Evolutionary conservation across 2,888 invertebrate genomes (phyloP).

Genomic region (Endotricha flammealis): DNA sequence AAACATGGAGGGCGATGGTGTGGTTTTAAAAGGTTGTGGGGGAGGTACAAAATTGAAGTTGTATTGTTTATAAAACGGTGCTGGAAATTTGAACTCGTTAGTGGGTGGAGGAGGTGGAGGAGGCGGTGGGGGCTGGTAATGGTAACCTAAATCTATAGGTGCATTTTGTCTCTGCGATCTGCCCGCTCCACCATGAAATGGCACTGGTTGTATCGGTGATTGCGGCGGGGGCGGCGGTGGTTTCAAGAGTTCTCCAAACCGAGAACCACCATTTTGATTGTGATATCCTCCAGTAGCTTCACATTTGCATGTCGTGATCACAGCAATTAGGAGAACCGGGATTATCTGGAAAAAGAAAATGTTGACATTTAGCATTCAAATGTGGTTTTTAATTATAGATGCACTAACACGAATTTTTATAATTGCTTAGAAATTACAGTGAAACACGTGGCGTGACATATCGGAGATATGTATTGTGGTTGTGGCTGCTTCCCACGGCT

Average conservation of each 20-base stretch:
- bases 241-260: conserved; percentile 58
- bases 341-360: conserved; percentile 44
- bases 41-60: conserved; percentile 67
- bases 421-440: conserved; percentile 67
- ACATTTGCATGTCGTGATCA: conserved; percentile 43
- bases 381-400: not conserved
- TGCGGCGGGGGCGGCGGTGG: conserved; percentile 64
- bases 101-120: conserved; percentile 28
- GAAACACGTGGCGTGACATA: conserved; percentile 63
- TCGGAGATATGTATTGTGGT: conserved; percentile 54
- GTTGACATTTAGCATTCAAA: not conserved
- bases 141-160: conserved; percentile 53
- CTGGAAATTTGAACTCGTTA: conserved; percentile 61
- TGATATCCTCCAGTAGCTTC: conserved; percentile 44
- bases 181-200: conserved; percentile 53
- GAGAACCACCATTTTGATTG: conserved; percentile 42
- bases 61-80: conserved; percentile 69
- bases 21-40: conserved; percentile 61
- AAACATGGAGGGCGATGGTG: conserved; percentile 73
- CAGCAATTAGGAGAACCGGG: conserved; percentile 45
- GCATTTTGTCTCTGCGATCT: conserved; percentile 52
- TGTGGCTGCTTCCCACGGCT: conserved; percentile 62
- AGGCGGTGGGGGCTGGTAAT: conserved; percentile 42
- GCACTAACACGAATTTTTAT: conserved; percentile 36
- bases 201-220: conserved; percentile 53